These are phyloP conservation scores for Corynorhinus townsendii DNA, from an alignment of 2,113 vertebrate species.

Conservation along the genomic window DNA sequence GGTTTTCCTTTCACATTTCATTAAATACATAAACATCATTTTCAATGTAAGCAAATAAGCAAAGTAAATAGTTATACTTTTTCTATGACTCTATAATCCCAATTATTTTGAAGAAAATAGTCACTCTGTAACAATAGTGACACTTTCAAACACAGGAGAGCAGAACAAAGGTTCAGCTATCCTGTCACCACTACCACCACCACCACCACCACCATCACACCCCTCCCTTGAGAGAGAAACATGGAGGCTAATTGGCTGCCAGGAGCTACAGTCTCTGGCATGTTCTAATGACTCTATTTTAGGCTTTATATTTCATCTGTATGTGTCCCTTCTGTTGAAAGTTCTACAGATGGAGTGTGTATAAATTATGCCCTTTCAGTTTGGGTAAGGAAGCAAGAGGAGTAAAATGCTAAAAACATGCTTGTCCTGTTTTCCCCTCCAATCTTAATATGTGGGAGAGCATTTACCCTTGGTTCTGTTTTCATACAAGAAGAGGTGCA, in stretches of 20 bases:
- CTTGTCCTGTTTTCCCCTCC: neutral
- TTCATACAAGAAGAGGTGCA: neutral
- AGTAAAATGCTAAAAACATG: slow-evolving; percentile 21
- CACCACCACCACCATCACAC: no score
- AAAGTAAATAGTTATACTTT: neutral
- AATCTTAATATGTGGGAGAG: neutral
- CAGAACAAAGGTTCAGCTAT: neutral
- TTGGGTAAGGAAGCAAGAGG: neutral
- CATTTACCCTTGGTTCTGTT: slow-evolving; percentile 11
- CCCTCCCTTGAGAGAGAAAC: neutral
- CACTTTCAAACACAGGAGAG: neutral
- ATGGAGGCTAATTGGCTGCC: neutral
- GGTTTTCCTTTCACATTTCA: slow-evolving; percentile 9
- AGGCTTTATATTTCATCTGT: slow-evolving; percentile 6
- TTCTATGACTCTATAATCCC: neutral
- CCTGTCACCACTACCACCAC: no score
- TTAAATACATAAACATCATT: neutral
- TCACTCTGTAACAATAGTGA: neutral
- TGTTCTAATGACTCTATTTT: neutral
- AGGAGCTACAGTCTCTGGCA: neutral
- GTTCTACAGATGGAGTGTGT: slow-evolving; percentile 25
- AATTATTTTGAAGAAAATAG: neutral
- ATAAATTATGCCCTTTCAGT: slow-evolving; percentile 35
- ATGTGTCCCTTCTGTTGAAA: neutral
- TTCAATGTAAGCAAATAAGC: neutral